Conservation (phyloP, 2,888 invertebrate genomes). For the Miltochrista miniata region DNA sequence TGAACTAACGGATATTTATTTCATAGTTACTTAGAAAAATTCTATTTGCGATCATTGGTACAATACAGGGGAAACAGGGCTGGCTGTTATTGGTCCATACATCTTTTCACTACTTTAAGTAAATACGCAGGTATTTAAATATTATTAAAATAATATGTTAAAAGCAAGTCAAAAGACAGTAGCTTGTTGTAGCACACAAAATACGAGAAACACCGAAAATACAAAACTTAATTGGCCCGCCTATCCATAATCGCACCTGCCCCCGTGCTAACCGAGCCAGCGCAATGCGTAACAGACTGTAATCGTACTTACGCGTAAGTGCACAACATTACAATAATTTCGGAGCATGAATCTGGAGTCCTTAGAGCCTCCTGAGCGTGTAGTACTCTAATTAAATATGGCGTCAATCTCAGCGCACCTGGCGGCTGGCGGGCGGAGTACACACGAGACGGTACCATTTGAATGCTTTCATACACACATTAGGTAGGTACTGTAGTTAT, state of each 20-base stretch:
- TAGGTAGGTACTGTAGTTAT: slow-evolving; percentile 20
- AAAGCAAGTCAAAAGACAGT: background rate
- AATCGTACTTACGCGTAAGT: slow-evolving; percentile 31
- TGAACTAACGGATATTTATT: too few relatives aligned
- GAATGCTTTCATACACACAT: slow-evolving; percentile 21
- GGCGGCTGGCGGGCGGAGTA: slow-evolving; percentile 24
- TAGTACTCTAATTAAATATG: slow-evolving; percentile 43
- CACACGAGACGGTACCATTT: slow-evolving; percentile 20
- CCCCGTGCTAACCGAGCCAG: slow-evolving; percentile 4
- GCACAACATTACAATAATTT: slow-evolving; percentile 38
- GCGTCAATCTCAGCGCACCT: slow-evolving; percentile 35
- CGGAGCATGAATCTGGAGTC: slow-evolving; percentile 28
- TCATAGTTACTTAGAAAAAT: too few relatives aligned
- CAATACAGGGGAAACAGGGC: too few relatives aligned
- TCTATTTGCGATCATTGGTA: too few relatives aligned
- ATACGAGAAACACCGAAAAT: background rate
- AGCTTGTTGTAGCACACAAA: background rate
- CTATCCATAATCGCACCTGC: slow-evolving; percentile 13
- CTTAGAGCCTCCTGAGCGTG: slow-evolving; percentile 37
- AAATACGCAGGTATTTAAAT: too few relatives aligned
- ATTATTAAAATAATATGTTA: too few relatives aligned
- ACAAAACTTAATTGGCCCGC: background rate
- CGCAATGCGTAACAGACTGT: slow-evolving; percentile 28
- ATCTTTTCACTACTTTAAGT: too few relatives aligned
- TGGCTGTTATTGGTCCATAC: too few relatives aligned